phyloP scores from a whole-genome alignment of 2,113 vertebrate species.

The Opisthocomus hoazin region DNA sequence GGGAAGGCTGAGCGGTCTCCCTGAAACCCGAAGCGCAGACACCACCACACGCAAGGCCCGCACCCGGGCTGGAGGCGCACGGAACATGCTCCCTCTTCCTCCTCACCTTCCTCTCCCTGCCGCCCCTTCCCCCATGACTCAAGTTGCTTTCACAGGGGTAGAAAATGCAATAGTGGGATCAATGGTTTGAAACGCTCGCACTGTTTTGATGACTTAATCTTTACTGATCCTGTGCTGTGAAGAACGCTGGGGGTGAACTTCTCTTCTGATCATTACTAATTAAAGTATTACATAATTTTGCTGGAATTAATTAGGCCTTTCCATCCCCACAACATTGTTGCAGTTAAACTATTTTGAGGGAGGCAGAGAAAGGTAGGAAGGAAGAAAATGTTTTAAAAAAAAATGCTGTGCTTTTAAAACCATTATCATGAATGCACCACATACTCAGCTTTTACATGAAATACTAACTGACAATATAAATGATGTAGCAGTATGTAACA shows the following conservation, averaged over 20 bases:
- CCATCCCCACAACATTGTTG: neutral
- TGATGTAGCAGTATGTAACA: neutral
- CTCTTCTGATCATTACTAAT: neutral
- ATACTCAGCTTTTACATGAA: neutral
- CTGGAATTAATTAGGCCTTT: neutral
- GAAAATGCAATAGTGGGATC: neutral
- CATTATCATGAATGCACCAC: neutral
- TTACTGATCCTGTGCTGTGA: neutral
- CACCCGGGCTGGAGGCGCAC: neutral
- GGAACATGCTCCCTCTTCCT: neutral
- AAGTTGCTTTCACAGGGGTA: neutral
- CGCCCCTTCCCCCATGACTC: neutral
- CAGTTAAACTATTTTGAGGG: neutral
- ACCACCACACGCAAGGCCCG: neutral
- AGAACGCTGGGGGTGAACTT: neutral
- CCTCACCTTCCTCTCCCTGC: neutral
- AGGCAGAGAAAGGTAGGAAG: neutral
- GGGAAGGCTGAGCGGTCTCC: fast-evolving
- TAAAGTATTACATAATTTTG: neutral
- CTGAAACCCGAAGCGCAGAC: neutral
- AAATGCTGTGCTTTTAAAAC: neutral
- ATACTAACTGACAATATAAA: neutral
- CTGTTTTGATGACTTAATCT: neutral
- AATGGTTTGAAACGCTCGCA: neutral
- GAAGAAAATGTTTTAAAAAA: neutral